Percentiles rank a stretch among this genome's conserved stretches.
Evolutionary conservation across 2,797 vertebrate species (phyloP).

Genomic region (Manis javanica): DNA sequence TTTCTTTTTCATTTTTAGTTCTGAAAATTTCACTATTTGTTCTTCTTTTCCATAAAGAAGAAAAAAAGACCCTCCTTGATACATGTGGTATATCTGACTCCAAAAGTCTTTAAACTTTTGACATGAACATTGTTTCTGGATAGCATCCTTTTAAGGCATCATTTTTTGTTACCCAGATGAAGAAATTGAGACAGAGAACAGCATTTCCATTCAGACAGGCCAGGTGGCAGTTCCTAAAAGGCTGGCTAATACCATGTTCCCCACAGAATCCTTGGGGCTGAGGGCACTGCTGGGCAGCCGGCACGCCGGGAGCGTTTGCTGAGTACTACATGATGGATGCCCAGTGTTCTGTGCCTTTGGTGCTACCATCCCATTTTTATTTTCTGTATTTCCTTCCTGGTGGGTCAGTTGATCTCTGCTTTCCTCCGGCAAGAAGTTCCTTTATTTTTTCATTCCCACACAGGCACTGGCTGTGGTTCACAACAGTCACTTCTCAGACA

Average conservation of each 20-base stretch:
- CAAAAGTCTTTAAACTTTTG: neutral
- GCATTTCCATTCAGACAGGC: neutral
- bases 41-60: neutral
- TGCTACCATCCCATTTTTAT: neutral
- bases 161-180: neutral
- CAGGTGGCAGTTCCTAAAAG: neutral
- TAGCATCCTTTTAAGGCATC: neutral
- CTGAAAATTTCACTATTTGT: neutral
- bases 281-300: too few species aligned
- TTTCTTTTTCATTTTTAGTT: neutral
- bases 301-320: neutral
- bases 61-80: neutral
- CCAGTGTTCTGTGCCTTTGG: neutral
- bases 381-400: constrained; percentile 44
- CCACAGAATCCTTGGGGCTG: neutral
- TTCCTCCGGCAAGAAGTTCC: neutral
- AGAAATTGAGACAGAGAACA: neutral
- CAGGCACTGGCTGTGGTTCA: neutral
- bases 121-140: neutral
- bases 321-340: neutral
- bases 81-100: neutral
- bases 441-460: neutral
- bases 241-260: neutral
- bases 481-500: neutral
- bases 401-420: neutral